Conservation (phyloP, 2,797 vertebrate species). For the Labroides dimidiatus region DNA sequence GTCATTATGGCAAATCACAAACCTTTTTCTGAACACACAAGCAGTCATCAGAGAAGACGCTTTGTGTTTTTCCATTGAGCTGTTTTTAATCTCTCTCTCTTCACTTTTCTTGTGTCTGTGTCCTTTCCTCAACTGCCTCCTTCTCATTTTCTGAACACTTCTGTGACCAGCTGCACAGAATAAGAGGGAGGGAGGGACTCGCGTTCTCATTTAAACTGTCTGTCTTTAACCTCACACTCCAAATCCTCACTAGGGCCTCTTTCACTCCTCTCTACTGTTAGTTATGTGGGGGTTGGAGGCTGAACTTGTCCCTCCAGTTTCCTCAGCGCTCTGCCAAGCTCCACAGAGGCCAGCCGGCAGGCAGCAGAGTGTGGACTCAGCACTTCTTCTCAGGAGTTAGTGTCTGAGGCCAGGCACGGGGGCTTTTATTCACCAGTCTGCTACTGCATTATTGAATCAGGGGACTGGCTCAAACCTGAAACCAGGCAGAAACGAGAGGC, state of each 20-base stretch:
- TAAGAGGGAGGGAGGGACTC: background rate
- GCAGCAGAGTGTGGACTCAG: constrained; percentile 73
- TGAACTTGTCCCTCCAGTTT: constrained; percentile 44
- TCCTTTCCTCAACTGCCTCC: constrained; percentile 26
- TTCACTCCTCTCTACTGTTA: constrained; percentile 27
- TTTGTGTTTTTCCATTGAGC: constrained; percentile 22
- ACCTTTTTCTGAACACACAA: constrained; percentile 64
- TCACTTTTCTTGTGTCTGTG: background rate
- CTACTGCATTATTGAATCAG: constrained; percentile 73
- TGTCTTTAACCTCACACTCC: constrained; percentile 11
- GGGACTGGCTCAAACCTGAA: constrained; percentile 52
- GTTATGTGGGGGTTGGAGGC: constrained; percentile 29
- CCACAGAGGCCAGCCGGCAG: constrained; percentile 48
- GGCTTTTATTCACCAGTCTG: constrained; percentile 63
- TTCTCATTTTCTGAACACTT: constrained; percentile 21
- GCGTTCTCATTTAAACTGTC: constrained; percentile 7
- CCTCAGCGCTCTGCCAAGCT: constrained; percentile 46
- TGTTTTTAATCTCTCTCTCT: constrained; percentile 22
- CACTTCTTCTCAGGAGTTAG: constrained; percentile 67
- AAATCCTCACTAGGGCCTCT: constrained; percentile 13
- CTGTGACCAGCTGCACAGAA: constrained; percentile 11
- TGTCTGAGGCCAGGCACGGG: constrained; percentile 57
- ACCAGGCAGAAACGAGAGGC: constrained; percentile 63
- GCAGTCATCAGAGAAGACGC: constrained; percentile 38
- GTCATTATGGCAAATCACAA: constrained; percentile 68